Evolutionary conservation across 2,797 vertebrate species (phyloP).

Genomic region (Acipenser oxyrinchus): DNA sequence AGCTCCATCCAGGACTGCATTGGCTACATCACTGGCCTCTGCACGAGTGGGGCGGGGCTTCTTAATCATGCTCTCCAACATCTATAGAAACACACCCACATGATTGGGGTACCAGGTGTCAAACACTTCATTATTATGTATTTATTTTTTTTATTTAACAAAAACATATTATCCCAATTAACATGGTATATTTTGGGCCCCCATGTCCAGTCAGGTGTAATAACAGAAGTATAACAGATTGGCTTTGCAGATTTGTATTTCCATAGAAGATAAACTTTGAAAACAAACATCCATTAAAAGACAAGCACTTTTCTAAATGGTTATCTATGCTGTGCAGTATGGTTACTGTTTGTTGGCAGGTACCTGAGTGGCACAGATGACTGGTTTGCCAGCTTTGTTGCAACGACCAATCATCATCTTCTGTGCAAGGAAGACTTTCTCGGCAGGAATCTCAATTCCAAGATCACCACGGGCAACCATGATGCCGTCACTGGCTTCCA

Average conservation of each 20-base stretch:
- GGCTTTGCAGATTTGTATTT: too few relatives aligned
- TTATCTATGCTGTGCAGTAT: not conserved
- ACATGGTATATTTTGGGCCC: too few relatives aligned
- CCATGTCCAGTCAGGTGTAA: not conserved
- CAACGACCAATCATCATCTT: conserved; percentile 99
- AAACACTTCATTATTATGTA: conserved; percentile 27
- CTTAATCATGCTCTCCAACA: conserved; percentile 99
- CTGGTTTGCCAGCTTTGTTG: conserved; percentile 89
- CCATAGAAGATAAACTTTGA: too few relatives aligned
- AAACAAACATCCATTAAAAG: not conserved
- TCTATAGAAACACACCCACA: conserved; percentile 47
- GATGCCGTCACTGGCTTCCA: conserved; percentile 95
- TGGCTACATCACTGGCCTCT: conserved; percentile 79
- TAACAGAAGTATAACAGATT: not conserved
- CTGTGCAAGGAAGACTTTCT: conserved; percentile 95
- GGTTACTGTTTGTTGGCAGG: not conserved
- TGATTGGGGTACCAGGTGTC: too few relatives aligned
- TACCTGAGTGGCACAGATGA: conserved; percentile 96
- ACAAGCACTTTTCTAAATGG: not conserved
- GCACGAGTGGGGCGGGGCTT: conserved; percentile 90
- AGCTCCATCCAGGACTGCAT: conserved; percentile 63
- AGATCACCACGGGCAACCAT: conserved; percentile 96
- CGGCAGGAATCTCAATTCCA: conserved; percentile 93
- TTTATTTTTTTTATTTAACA: not conserved
- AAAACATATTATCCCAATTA: too few relatives aligned